A percentile compares a stretch with the other conserved stretches of the same genome.
Evolutionary conservation across 2,888 invertebrate species (phyloP).

Genomic region (Eupithecia dodoneata): DNA sequence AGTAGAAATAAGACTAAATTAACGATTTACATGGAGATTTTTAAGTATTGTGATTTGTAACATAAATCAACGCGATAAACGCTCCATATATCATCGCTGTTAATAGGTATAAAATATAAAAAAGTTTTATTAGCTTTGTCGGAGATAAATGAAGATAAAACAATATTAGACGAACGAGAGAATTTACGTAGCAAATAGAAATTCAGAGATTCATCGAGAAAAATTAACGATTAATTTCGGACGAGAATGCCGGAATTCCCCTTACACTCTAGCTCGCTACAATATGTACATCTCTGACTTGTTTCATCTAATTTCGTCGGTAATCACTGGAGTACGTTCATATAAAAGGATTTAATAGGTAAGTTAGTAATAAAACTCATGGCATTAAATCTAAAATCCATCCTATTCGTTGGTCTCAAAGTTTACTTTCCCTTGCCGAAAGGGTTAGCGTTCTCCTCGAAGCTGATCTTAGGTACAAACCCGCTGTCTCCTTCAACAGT

Average conservation of each 20-base stretch:
- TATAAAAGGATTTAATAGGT: not conserved
- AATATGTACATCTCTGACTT: not conserved
- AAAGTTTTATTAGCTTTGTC: not conserved
- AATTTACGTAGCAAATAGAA: not conserved
- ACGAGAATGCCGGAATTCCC: not conserved
- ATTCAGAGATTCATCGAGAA: not conserved
- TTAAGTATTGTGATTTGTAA: slow-evolving; percentile 10
- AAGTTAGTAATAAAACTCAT: slow-evolving; percentile 17
- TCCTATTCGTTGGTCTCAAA: slow-evolving; percentile 22
- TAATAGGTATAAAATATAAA: not conserved
- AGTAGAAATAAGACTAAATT: not conserved
- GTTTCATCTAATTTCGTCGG: not conserved
- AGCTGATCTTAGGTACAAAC: slow-evolving; percentile 88
- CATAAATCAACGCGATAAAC: not conserved
- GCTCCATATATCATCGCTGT: not conserved
- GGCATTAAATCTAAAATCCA: slow-evolving; percentile 21
- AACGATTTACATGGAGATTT: slow-evolving; percentile 13
- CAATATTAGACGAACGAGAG: not conserved
- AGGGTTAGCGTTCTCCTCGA: slow-evolving; percentile 85
- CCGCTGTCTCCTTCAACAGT: slow-evolving; percentile 89
- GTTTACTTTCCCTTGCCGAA: slow-evolving; percentile 75
- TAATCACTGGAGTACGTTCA: not conserved
- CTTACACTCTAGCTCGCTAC: not conserved
- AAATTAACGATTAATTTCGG: not conserved
- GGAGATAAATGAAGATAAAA: not conserved